A percentile compares a stretch with the other conserved stretches of the same genome.
Conservation (phyloP, 2,797 vertebrate genomes). For the Eutrigla gurnardus region DNA sequence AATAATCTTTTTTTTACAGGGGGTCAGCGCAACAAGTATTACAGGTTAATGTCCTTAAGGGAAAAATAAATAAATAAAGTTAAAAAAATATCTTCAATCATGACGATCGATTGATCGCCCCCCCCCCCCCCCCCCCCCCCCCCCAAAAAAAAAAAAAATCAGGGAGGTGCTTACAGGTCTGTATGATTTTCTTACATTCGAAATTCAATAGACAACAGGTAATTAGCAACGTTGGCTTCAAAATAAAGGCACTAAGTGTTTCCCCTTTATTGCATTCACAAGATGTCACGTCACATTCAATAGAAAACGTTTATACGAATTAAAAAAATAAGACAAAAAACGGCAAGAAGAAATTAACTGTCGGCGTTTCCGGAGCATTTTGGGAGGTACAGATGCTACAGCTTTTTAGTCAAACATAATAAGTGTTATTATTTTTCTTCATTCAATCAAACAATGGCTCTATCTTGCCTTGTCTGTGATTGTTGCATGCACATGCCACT, state of each 20-base stretch:
- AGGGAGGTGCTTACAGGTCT: neutral
- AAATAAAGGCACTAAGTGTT: slow-evolving; percentile 50
- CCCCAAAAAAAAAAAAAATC: too few species aligned
- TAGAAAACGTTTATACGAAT: too few species aligned
- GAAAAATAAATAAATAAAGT: neutral
- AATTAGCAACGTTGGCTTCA: slow-evolving; percentile 28
- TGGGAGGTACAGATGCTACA: too few species aligned
- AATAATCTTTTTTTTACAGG: neutral
- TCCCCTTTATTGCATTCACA: neutral
- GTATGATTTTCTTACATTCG: too few species aligned
- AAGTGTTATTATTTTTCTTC: neutral
- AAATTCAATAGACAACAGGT: neutral
- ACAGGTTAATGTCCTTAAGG: neutral
- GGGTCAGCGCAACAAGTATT: neutral
- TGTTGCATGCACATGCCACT: too few species aligned
- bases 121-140: neutral
- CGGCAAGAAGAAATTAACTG: neutral
- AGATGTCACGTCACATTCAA: too few species aligned
- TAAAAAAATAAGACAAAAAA: too few species aligned
- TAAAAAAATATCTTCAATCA: too few species aligned
- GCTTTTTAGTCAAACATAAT: neutral
- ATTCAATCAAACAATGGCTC: neutral
- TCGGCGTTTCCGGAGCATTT: neutral
- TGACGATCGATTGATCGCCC: neutral
- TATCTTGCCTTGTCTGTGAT: neutral